Percentiles rank a stretch among this genome's conserved stretches.
Evolutionary conservation across 2,888 invertebrate genomes (phyloP).

Genomic region (Coelopa pilipes): DNA sequence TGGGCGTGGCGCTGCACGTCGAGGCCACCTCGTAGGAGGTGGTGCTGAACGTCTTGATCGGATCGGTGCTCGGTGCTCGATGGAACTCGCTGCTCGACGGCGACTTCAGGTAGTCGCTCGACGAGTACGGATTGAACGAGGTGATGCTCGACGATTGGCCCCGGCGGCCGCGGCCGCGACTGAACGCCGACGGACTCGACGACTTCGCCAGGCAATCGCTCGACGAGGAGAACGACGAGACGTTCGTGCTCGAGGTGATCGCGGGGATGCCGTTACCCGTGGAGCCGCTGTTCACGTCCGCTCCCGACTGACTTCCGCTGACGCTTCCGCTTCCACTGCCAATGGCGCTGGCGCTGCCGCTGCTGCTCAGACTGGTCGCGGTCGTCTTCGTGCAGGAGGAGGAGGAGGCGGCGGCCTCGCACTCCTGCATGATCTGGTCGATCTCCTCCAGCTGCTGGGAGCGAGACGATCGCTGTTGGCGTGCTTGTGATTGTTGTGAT

Average conservation of each 20-base stretch:
- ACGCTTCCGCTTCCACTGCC: slow-evolving; percentile 33
- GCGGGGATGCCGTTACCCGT: slow-evolving; percentile 17
- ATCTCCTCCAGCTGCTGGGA: slow-evolving; percentile 61
- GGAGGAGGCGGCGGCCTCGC: slow-evolving; percentile 58
- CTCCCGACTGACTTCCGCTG: slow-evolving; percentile 1
- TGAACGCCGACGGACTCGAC: slow-evolving; percentile 56
- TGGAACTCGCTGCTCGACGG: slow-evolving; percentile 64
- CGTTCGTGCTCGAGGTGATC: slow-evolving; percentile 52
- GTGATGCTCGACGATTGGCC: slow-evolving; percentile 65
- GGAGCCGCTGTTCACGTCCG: slow-evolving; percentile 18
- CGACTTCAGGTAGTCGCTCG: slow-evolving; percentile 66
- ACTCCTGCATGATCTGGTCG: slow-evolving; percentile 65
- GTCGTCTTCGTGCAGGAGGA: slow-evolving; percentile 49
- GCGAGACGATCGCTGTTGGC: too few relatives aligned
- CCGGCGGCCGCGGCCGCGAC: slow-evolving; percentile 51
- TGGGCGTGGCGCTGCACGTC: slow-evolving; percentile 58
- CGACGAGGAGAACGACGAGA: slow-evolving; percentile 63
- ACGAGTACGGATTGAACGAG: slow-evolving; percentile 66
- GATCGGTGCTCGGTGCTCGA: slow-evolving; percentile 65
- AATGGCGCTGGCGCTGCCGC: slow-evolving; percentile 46
- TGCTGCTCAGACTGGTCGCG: slow-evolving; percentile 54
- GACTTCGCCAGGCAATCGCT: slow-evolving; percentile 66
- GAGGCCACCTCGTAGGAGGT: slow-evolving; percentile 66
- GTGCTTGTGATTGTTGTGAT: too few relatives aligned
- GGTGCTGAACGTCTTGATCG: slow-evolving; percentile 67